Conservation (phyloP, 2,888 invertebrate genomes). For the Cephus pygmeus region DNA sequence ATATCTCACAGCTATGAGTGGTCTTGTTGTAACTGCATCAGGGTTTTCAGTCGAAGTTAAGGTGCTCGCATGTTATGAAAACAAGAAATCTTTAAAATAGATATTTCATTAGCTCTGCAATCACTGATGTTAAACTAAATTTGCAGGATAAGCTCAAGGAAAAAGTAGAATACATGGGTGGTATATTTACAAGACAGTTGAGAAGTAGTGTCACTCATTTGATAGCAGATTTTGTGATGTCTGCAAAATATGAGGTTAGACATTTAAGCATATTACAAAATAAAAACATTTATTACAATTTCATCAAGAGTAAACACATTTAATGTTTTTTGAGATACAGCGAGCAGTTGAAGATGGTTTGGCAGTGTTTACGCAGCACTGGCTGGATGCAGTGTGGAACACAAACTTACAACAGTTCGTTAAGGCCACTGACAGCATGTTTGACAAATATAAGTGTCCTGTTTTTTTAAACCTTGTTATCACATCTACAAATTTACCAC, state of each 20-base stretch:
- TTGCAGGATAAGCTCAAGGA: conserved; percentile 71
- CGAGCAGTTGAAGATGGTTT: conserved; percentile 76
- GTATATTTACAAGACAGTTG: conserved; percentile 74
- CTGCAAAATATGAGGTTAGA: conserved; percentile 79
- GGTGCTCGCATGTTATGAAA: conserved; percentile 52
- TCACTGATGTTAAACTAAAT: background rate
- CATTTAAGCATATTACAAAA: background rate
- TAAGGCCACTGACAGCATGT: conserved; percentile 74
- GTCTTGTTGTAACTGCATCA: conserved; percentile 76
- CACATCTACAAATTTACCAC: conserved; percentile 80
- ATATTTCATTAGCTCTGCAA: background rate
- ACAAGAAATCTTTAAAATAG: conserved; percentile 16
- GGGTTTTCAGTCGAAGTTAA: conserved; percentile 67
- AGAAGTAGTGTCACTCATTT: conserved; percentile 82
- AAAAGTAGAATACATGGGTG: conserved; percentile 82
- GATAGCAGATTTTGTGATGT: conserved; percentile 80
- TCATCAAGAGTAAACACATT: conserved; percentile 44
- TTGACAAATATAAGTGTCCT: conserved; percentile 73
- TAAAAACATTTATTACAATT: background rate
- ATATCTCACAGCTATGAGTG: conserved; percentile 84
- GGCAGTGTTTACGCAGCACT: conserved; percentile 80
- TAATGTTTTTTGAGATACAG: conserved; percentile 62
- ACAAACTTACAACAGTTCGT: conserved; percentile 73
- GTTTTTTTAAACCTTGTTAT: conserved; percentile 83
- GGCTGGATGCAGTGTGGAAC: conserved; percentile 87